Evolutionary conservation across 2,113 vertebrate species (phyloP).

Genomic region (Cephalopterus ornatus): DNA sequence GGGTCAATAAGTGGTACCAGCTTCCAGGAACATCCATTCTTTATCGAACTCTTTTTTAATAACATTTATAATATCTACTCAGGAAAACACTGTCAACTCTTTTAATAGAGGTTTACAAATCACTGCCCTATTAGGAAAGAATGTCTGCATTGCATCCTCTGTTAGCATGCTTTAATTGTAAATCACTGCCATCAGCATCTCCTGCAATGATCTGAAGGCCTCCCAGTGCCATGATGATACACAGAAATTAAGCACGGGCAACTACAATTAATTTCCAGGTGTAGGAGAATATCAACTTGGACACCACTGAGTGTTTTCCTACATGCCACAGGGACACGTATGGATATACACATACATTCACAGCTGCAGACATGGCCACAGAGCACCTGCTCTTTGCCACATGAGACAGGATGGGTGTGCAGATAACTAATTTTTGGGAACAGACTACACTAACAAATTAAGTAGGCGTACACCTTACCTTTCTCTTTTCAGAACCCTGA

Average conservation of each 20-base stretch:
- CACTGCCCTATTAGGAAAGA: not conserved
- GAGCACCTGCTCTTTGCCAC: not conserved
- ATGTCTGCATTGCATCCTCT: not conserved
- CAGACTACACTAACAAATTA: not conserved
- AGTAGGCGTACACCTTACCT: not conserved
- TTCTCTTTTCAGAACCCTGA: not conserved
- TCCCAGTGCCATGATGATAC: not conserved
- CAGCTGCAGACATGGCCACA: not conserved
- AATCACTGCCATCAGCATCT: not conserved
- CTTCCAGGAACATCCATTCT: not conserved
- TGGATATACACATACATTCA: rapidly evolving
- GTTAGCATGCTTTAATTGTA: not conserved
- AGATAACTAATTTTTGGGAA: not conserved
- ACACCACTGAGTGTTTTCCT: not conserved
- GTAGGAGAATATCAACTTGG: not conserved
- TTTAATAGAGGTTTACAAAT: conserved; percentile 7
- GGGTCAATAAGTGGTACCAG: not conserved
- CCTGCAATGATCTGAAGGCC: not conserved
- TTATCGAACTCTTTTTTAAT: not conserved
- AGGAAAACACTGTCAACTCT: not conserved
- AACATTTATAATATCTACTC: not conserved
- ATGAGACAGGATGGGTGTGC: not conserved
- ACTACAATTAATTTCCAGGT: not conserved
- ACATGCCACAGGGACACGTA: not conserved
- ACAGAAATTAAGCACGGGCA: not conserved